A percentile compares a stretch with the other conserved stretches of the same genome.
phyloP scores from a whole-genome alignment of 1,140 invertebrate species.

The Cyrtorhinus lividipennis region DNA sequence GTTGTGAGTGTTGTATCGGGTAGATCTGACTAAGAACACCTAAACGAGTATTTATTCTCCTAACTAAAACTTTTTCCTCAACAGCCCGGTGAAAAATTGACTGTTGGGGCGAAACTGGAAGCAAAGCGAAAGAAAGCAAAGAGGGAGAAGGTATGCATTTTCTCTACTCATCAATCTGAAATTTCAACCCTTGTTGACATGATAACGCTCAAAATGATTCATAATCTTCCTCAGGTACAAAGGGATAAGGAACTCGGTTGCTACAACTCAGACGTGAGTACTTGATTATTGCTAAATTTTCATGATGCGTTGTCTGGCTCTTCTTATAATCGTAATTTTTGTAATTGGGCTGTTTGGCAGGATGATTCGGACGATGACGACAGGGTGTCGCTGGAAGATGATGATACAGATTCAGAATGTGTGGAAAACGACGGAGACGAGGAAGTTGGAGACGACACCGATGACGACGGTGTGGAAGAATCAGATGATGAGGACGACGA shows the following conservation, averaged over 20 bases:
- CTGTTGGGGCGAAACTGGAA: slow-evolving; percentile 30
- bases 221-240: neutral
- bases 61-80: too few species aligned
- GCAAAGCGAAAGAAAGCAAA: slow-evolving; percentile 32
- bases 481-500: slow-evolving; percentile 18
- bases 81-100: slow-evolving; percentile 18
- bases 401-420: slow-evolving; percentile 1
- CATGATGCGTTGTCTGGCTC: neutral
- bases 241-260: neutral
- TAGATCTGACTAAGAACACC: neutral
- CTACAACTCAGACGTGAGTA: neutral
- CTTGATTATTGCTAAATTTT: neutral
- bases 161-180: too few species aligned
- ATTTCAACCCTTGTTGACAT: too few species aligned
- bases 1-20: neutral
- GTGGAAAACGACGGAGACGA: slow-evolving; percentile 15
- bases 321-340: neutral
- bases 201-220: too few species aligned
- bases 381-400: slow-evolving; percentile 18
- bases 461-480: slow-evolving; percentile 15
- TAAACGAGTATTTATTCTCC: neutral
- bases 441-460: slow-evolving; percentile 16
- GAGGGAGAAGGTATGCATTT: slow-evolving; percentile 14
- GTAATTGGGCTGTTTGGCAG: too few species aligned
- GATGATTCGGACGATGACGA: slow-evolving; percentile 18